Evolutionary conservation across 2,113 vertebrate species (phyloP).

Genomic region (Ellobius talpinus): DNA sequence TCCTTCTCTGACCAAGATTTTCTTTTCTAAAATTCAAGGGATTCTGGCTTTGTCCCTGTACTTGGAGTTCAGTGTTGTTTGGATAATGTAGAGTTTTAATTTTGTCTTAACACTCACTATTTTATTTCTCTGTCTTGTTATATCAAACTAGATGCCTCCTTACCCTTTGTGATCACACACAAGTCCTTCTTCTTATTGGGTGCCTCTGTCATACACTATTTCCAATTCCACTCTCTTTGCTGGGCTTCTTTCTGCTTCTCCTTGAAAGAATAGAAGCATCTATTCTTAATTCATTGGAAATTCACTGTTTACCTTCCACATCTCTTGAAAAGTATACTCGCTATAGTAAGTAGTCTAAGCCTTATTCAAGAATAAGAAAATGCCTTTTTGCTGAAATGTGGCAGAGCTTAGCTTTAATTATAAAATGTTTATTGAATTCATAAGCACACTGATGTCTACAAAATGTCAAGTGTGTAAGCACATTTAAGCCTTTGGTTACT

Average conservation of each 20-base stretch:
- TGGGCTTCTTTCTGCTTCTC: not conserved
- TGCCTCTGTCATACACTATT: not conserved
- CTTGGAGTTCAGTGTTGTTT: not conserved
- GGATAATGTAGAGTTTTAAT: not conserved
- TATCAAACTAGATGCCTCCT: not conserved
- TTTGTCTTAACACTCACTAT: not conserved
- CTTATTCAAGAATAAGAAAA: not conserved
- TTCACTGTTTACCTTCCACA: not conserved
- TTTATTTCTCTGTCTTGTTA: not conserved
- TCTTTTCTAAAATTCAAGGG: constrained; percentile 10
- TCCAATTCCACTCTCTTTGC: not conserved
- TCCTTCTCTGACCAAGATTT: not conserved
- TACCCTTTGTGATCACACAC: not conserved
- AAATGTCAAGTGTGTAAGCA: not conserved
- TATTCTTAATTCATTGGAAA: not conserved
- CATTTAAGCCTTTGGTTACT: not conserved
- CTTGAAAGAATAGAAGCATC: too few relatives aligned
- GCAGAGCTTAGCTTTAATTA: not conserved
- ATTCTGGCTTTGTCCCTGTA: not conserved
- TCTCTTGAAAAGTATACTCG: not conserved
- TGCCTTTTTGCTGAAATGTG: not conserved
- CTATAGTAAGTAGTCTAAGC: not conserved
- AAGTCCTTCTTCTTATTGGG: not conserved
- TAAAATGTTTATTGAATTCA: not conserved
- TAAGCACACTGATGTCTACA: not conserved